phyloP scores from a whole-genome alignment of 2,888 invertebrate genomes.

The Bellardia bayeri region DNA sequence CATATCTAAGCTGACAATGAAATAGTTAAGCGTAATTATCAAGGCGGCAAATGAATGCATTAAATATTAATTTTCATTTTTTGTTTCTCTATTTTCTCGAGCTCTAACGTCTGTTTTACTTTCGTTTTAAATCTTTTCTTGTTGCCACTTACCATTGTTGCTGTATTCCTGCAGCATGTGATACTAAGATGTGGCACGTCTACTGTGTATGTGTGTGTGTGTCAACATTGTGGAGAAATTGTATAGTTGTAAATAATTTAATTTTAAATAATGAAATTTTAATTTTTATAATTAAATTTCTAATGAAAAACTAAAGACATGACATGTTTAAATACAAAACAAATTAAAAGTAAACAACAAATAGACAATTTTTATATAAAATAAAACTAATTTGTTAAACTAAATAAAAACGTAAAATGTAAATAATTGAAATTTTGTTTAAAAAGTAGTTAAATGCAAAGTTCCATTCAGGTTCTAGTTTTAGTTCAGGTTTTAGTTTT shows the following conservation, averaged over 20 bases:
- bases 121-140: conserved; percentile 47
- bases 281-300: conserved; percentile 66
- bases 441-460: not conserved
- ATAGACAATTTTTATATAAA: not conserved
- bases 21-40: conserved; percentile 80
- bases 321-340: conserved; percentile 24
- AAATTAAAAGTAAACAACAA: conserved; percentile 13
- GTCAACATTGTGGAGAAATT: not conserved
- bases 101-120: conserved; percentile 39
- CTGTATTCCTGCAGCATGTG: not conserved
- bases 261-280: conserved; percentile 67
- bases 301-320: conserved; percentile 43
- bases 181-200: conserved; percentile 26
- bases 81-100: conserved; percentile 7
- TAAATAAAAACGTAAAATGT: not conserved
- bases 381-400: not conserved
- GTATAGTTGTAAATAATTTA: conserved; percentile 63
- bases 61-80: conserved; percentile 76
- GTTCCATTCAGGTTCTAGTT: not conserved
- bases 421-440: not conserved
- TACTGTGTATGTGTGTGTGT: not conserved
- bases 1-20: conserved; percentile 77
- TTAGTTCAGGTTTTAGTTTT: not conserved
- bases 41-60: conserved; percentile 77
- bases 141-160: conserved; percentile 28